phyloP scores from a whole-genome alignment of 2,113 vertebrate genomes.

The Numida meleagris region DNA sequence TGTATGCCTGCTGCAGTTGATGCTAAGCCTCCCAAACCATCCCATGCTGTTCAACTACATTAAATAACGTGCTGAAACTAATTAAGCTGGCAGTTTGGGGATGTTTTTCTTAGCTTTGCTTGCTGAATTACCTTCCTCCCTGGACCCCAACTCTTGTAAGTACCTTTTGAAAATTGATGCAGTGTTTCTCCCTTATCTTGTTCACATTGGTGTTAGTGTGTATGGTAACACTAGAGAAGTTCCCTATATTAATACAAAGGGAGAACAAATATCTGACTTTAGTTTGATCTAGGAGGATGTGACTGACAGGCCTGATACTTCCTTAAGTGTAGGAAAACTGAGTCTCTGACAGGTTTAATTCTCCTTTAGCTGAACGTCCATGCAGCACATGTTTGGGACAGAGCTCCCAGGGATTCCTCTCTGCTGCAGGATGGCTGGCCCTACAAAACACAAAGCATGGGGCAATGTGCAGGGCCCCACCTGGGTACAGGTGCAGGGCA shows the following conservation, averaged over 20 bases:
- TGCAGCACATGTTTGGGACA: not conserved
- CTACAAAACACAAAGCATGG: not conserved
- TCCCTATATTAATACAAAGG: not conserved
- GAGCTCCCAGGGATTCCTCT: not conserved
- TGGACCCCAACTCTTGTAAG: not conserved
- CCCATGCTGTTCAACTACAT: conserved; percentile 55
- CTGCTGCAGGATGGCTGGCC: not conserved
- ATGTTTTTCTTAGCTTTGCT: conserved; percentile 48
- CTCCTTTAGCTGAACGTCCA: not conserved
- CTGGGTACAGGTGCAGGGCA: too few relatives aligned
- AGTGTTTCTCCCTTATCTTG: not conserved
- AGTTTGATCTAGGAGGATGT: not conserved
- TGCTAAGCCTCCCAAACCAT: conserved; percentile 25
- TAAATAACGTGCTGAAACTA: conserved; percentile 52
- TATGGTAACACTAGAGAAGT: not conserved
- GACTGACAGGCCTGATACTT: not conserved
- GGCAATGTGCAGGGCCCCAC: accelerated
- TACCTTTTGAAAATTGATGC: not conserved
- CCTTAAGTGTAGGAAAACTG: not conserved
- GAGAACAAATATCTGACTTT: not conserved
- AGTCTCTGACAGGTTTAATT: not conserved
- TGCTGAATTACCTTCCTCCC: conserved; percentile 6
- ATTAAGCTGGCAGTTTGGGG: conserved; percentile 53
- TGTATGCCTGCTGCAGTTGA: conserved; percentile 14
- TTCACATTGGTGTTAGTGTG: not conserved